A percentile compares a stretch with the other conserved stretches of the same genome.
Conservation (phyloP, 2,113 vertebrate genomes). For the Barnardius zonarius region DNA sequence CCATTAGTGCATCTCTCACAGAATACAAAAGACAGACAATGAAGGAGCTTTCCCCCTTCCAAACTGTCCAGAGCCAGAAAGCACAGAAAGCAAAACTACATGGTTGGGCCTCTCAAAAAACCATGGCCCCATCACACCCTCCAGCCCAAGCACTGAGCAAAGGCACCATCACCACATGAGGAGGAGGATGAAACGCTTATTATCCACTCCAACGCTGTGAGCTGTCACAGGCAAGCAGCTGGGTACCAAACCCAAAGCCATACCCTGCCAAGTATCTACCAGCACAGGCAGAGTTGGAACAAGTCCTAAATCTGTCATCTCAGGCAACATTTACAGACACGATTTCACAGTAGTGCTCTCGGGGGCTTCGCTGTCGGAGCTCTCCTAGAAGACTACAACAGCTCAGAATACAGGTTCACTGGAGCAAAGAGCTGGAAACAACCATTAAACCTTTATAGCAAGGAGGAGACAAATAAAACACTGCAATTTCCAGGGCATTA, state of each 20-base stretch:
- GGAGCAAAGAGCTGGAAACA: background rate
- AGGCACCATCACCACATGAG: accelerated
- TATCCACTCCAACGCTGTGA: accelerated
- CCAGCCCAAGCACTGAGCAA: background rate
- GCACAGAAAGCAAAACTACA: background rate
- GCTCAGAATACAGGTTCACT: background rate
- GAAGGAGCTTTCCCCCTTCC: background rate
- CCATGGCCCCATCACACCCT: background rate
- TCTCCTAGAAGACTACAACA: background rate
- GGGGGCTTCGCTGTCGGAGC: background rate
- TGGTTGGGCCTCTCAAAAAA: accelerated
- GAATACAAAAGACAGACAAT: background rate
- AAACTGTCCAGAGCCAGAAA: background rate
- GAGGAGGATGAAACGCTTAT: accelerated
- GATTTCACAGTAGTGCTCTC: background rate
- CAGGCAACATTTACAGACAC: background rate
- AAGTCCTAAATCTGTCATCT: background rate
- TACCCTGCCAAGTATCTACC: background rate
- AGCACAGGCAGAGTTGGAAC: background rate
- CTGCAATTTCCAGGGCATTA: background rate
- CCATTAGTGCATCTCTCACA: background rate
- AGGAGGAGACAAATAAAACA: background rate
- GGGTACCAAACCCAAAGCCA: background rate
- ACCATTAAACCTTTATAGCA: background rate
- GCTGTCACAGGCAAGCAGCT: background rate